Conservation (phyloP, 2,888 invertebrate species). For the Lordiphosa fenestrarum region DNA sequence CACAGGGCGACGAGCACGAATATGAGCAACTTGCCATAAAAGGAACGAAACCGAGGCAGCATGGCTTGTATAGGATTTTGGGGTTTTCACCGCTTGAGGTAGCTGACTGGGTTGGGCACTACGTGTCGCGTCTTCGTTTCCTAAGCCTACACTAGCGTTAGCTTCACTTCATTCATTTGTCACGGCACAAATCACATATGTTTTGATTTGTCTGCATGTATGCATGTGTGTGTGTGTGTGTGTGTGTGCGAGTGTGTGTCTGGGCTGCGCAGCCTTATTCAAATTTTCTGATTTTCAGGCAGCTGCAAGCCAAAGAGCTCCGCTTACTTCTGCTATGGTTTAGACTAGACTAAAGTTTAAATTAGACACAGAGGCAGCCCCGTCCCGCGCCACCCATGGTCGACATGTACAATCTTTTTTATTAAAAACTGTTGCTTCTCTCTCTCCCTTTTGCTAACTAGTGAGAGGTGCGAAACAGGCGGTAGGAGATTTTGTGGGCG, state of each 20-base stretch:
- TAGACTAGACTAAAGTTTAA: slow-evolving; percentile 68
- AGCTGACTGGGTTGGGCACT: slow-evolving; percentile 23
- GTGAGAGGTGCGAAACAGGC: no score
- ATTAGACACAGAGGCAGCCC: slow-evolving; percentile 52
- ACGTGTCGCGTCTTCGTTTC: slow-evolving; percentile 7
- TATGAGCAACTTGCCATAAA: slow-evolving; percentile 78
- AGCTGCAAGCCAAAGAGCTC: slow-evolving; percentile 12
- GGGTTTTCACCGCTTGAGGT: slow-evolving; percentile 37
- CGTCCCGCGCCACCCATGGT: slow-evolving; percentile 29
- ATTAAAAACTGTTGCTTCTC: no score
- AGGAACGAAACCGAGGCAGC: slow-evolving; percentile 79
- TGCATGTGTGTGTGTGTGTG: slow-evolving; percentile 5
- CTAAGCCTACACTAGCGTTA: slow-evolving; percentile 7
- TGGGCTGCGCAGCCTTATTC: not conserved
- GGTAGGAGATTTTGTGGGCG: no score
- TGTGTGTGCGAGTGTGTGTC: not conserved
- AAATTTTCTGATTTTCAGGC: slow-evolving; percentile 29
- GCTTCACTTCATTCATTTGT: slow-evolving; percentile 26
- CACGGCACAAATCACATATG: slow-evolving; percentile 26
- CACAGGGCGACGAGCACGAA: slow-evolving; percentile 75
- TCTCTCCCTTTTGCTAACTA: no score
- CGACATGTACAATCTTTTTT: slow-evolving; percentile 9
- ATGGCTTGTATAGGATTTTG: slow-evolving; percentile 43
- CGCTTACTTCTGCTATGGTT: slow-evolving; percentile 53
- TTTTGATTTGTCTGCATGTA: slow-evolving; percentile 10